Percentiles rank a stretch among this genome's conserved stretches.
Conservation (phyloP, 1,140 invertebrate species). For the Drosophila subobscura region DNA sequence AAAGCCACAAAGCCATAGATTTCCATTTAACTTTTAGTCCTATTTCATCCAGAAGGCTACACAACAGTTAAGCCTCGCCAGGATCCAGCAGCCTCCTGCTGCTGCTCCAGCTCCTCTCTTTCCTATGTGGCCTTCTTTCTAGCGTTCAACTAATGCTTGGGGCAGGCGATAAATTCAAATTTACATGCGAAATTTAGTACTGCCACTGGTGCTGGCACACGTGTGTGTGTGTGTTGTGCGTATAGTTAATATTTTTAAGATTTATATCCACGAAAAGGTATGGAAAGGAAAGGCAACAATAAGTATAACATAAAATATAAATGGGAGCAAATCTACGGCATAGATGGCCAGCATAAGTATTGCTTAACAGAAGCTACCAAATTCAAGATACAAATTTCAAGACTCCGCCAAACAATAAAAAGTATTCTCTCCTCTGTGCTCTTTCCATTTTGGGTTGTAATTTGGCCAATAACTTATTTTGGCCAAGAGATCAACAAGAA, state of each 20-base stretch:
- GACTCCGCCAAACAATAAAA: slow-evolving; percentile 40
- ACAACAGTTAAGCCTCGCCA: slow-evolving; percentile 35
- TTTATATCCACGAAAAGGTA: slow-evolving; percentile 73
- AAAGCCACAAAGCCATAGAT: slow-evolving; percentile 78
- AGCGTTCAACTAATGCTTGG: slow-evolving; percentile 63
- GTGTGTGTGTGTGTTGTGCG: slow-evolving; percentile 59
- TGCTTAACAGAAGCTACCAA: slow-evolving; percentile 56
- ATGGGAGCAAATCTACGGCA: slow-evolving; percentile 10
- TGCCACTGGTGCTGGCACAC: too few relatives aligned
- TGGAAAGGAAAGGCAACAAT: slow-evolving; percentile 54
- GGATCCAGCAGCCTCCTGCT: slow-evolving; percentile 23
- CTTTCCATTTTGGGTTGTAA: slow-evolving; percentile 38
- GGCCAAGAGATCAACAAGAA: slow-evolving; percentile 57
- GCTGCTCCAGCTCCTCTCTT: slow-evolving; percentile 5
- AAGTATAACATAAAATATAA: slow-evolving; percentile 75
- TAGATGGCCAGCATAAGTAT: slow-evolving; percentile 22
- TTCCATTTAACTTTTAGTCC: slow-evolving; percentile 76
- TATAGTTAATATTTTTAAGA: slow-evolving; percentile 81
- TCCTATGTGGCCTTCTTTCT: slow-evolving; percentile 25
- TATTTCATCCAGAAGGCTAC: slow-evolving; percentile 48
- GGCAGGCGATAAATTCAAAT: slow-evolving; percentile 76
- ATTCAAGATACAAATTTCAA: slow-evolving; percentile 16
- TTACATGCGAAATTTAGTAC: slow-evolving; percentile 44
- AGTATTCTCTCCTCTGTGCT: not conserved
- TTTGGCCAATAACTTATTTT: slow-evolving; percentile 56